A percentile compares a stretch with the other conserved stretches of the same genome.
phyloP scores from a whole-genome alignment of 1,140 invertebrate genomes.

The Caenorhabditis briggsae region DNA sequence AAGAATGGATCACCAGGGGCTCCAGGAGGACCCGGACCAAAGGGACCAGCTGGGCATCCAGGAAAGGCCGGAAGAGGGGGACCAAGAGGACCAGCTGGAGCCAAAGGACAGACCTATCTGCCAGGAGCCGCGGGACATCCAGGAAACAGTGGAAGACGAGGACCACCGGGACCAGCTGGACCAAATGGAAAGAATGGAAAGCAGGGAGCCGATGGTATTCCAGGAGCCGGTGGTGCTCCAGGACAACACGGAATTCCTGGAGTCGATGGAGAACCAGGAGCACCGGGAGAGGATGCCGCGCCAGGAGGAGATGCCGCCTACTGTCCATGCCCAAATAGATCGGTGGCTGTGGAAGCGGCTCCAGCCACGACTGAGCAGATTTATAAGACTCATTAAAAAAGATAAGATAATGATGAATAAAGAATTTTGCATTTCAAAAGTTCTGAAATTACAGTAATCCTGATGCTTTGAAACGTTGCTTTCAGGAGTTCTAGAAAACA shows the following conservation, averaged over 20 bases:
- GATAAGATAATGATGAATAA: background rate
- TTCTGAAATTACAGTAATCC: too few species aligned
- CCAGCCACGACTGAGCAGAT: background rate
- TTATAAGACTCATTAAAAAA: constrained; percentile 7
- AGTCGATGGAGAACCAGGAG: constrained; percentile 14
- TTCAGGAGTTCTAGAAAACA: too few species aligned
- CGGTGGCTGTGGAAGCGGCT: constrained; percentile 20
- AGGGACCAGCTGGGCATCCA: background rate
- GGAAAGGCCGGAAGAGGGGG: constrained; percentile 17
- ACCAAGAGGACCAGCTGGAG: constrained; percentile 41
- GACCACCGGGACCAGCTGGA: constrained; percentile 32
- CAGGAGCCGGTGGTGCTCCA: constrained; percentile 47
- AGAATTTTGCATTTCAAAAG: background rate
- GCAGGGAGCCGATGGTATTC: constrained; percentile 53
- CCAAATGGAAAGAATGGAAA: constrained; percentile 53
- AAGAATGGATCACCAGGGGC: background rate
- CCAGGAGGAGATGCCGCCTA: constrained; percentile 28
- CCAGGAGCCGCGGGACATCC: constrained; percentile 22
- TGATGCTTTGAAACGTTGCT: too few species aligned
- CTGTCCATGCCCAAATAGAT: constrained; percentile 31
- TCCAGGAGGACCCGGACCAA: background rate
- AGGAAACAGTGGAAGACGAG: constrained; percentile 36
- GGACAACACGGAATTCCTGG: constrained; percentile 51
- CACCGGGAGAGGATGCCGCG: constrained; percentile 21
- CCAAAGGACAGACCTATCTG: background rate